Conservation (phyloP, 2,888 invertebrate species). For the Brassicogethes aeneus region DNA sequence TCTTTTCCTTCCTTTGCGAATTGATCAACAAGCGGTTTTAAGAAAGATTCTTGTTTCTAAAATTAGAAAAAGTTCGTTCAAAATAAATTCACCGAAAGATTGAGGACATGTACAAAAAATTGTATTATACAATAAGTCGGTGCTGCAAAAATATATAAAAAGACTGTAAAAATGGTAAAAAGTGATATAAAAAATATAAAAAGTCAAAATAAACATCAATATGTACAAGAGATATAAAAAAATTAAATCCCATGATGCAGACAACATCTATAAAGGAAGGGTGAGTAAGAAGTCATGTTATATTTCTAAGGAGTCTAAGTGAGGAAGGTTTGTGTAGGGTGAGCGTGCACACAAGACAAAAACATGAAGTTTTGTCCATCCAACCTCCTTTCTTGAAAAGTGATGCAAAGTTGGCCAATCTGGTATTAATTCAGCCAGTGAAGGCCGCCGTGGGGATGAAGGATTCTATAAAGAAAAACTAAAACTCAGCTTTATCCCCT, state of each 20-base stretch:
- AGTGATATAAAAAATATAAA: constrained; percentile 17
- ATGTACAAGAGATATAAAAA: constrained; percentile 22
- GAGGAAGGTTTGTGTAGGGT: background rate
- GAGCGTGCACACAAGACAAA: constrained; percentile 7
- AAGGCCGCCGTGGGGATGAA: constrained; percentile 65
- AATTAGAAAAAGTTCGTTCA: constrained; percentile 21
- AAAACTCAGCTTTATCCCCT: constrained; percentile 30
- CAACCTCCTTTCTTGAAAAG: constrained; percentile 80
- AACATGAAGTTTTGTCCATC: constrained; percentile 38
- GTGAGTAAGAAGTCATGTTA: constrained; percentile 10
- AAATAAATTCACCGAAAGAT: constrained; percentile 5
- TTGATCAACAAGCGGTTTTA: constrained; percentile 90
- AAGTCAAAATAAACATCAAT: constrained; percentile 19
- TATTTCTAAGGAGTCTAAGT: constrained; percentile 9
- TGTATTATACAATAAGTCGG: constrained; percentile 1
- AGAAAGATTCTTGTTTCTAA: constrained; percentile 89
- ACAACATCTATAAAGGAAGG: constrained; percentile 30
- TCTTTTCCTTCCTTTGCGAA: constrained; percentile 94
- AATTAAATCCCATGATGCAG: constrained; percentile 28
- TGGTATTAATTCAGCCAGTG: constrained; percentile 90
- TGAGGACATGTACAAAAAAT: constrained; percentile 11
- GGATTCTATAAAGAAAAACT: constrained; percentile 43
- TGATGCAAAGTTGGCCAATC: constrained; percentile 90
- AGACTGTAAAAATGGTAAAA: constrained; percentile 24
- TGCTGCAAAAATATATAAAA: constrained; percentile 19